Evolutionary conservation across 1,140 invertebrate genomes (phyloP), one percentile per base, ranked within the genome.

Genomic region (Neoseiulus cucumeris): DNA sequence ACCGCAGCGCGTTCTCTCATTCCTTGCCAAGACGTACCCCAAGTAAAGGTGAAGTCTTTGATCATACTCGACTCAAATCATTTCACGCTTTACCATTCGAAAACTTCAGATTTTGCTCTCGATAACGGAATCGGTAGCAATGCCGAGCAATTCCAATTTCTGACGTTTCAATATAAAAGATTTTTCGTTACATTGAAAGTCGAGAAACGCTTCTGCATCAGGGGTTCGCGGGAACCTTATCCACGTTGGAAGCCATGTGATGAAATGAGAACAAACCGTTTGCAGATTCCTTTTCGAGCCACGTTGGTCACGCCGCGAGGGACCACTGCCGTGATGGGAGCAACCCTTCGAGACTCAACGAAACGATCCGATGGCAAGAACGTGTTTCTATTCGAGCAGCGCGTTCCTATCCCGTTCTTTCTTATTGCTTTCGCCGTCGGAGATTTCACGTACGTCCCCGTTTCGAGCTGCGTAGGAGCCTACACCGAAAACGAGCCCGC

Each of bases 311-410:
- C 51, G 14, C 51, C 51, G 9, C 51, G 51, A 5, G 51, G 51
- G 25, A 59, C 51, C 9, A 33, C 33, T 14, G 51, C 51, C 12
- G 51, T 59, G 51, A 59, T 59, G 51, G 51, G 51, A 25, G 51
- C 51, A 2, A 29, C 51, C 33, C 51, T 59, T 25, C 51, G 51
- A 59, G 51, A 59, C 14, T 59, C 51, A 17, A 33, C 25, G 14
- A 25, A 33, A 29, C 25, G 25, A 14, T 33, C 51, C 14, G 51
- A 59, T 25, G 51, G 51, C 4, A 25, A 33, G 25, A 59, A 59
- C 51, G 22, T 59, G 51, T 59, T 59, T 20, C 51, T 29, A 25
- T 59, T 59, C 51, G 51, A 59, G 51, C 51, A 59, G 51, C 51
- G 25, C 22, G 51, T 59, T 14, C 51, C 51, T 1, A 59, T 59